Evolutionary conservation across 1,140 invertebrate species (phyloP).

Genomic region (Panagrolaimus sp.): DNA sequence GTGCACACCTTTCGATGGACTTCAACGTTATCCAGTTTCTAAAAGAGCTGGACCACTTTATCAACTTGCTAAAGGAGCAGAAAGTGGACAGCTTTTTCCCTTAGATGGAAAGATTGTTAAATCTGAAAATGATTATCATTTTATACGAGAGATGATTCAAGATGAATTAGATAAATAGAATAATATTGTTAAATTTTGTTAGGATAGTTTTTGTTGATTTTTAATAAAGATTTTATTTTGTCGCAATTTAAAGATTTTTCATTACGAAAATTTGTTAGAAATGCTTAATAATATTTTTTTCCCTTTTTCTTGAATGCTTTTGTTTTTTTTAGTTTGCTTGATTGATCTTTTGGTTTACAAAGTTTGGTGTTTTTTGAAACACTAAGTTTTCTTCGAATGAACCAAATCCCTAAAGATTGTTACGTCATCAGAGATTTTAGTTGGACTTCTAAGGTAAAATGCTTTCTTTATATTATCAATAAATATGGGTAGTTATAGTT

Average conservation of each 20-base stretch:
- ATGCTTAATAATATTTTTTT: too few species aligned
- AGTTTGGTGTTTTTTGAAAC: not conserved
- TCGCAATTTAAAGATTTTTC: too few species aligned
- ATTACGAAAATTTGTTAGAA: too few species aligned
- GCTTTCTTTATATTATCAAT: slow-evolving; percentile 3
- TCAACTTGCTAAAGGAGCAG: not conserved
- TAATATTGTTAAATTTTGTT: not conserved
- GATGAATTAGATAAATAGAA: slow-evolving; percentile 9
- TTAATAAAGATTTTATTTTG: not conserved
- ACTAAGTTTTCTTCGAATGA: not conserved
- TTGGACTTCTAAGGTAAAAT: slow-evolving; percentile 37
- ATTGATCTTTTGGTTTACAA: not conserved
- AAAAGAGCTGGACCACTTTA: slow-evolving; percentile 25
- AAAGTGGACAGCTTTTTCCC: not conserved
- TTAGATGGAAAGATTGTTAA: not conserved
- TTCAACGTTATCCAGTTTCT: slow-evolving; percentile 27
- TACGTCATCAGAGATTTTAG: slow-evolving; percentile 36
- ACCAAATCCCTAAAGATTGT: slow-evolving; percentile 19
- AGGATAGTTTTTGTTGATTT: slow-evolving; percentile 6
- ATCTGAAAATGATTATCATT: not conserved
- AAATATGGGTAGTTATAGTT: not conserved
- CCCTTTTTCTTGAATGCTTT: too few species aligned
- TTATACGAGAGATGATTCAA: not conserved
- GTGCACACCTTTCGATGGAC: slow-evolving; percentile 28
- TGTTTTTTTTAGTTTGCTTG: too few species aligned